These are phyloP conservation scores for Polymixis flavicincta DNA, from an alignment of 2,888 invertebrate genomes.

Conservation along the genomic window DNA sequence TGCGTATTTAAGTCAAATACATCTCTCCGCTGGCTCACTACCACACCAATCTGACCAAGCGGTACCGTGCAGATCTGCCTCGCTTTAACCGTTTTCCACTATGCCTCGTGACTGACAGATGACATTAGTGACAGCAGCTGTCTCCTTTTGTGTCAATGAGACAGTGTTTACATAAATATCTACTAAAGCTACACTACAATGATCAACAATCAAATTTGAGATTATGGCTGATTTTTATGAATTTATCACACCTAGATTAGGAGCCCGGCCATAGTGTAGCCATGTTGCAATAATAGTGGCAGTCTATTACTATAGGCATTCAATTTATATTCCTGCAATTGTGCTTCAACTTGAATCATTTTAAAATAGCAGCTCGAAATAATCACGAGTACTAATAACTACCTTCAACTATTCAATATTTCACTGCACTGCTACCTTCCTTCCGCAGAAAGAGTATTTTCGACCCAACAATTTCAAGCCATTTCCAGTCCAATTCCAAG, in stretches of 20 bases:
- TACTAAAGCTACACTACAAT: too few species aligned
- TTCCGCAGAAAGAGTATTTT: constrained; percentile 30
- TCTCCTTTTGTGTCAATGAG: too few species aligned
- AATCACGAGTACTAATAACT: background rate
- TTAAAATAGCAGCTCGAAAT: background rate
- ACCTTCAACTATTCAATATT: constrained; percentile 31
- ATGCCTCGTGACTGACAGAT: too few species aligned
- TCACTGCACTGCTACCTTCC: constrained; percentile 2
- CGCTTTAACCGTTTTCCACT: too few species aligned
- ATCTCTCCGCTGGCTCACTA: too few species aligned
- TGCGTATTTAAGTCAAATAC: too few species aligned
- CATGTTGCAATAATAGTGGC: background rate
- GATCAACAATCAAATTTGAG: background rate
- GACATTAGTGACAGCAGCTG: too few species aligned
- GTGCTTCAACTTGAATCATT: background rate
- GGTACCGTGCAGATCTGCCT: too few species aligned
- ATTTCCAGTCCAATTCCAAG: constrained; percentile 3
- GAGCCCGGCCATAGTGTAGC: background rate
- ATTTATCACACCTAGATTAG: too few species aligned
- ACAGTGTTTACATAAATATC: too few species aligned
- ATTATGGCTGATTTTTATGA: background rate
- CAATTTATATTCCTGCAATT: accelerated
- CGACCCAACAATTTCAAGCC: constrained; percentile 30
- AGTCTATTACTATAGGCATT: too few species aligned
- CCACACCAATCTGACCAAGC: too few species aligned